Base-by-base conservation (phyloP, 2,888 invertebrate genomes). In the Cistogaster globosa region DNA sequence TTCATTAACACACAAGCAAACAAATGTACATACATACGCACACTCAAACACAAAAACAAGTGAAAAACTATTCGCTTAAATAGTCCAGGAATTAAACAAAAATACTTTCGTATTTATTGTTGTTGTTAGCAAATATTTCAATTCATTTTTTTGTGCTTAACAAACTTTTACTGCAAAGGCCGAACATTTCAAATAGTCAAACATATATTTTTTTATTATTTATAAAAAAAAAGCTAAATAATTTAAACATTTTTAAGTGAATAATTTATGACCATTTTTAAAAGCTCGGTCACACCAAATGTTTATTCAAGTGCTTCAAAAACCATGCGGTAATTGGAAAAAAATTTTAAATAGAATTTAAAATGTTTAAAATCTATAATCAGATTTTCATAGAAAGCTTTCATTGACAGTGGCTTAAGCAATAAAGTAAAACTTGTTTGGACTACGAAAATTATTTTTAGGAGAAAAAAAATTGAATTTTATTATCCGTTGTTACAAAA, bases 211-310 rank as follows among this genome's bases (percentile, higher is more conserved):
- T 74, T 22, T 38, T 38, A 51, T 20, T 63, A 67, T 55, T 72
- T 62, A 22, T 8, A 51, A 42, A 58, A 42, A 58, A 57, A 68
- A 57, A 62, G 16, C 0, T 51, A n/a, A 76, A 67, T 67, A 67
- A 69, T 26, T 57, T 53, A 12, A 6, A 26, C 45, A 18, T 20
- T 62, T 75, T 85, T 62, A 79, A 82, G 78, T 79, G 71, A 75
- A 82, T 85, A 85, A 82, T 82, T 85, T 85, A 85, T 85, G 48
- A 20, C 20, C 60, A 60, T 76, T 82, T 85, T 85, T 82, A 85
- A 85, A 82, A 82, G 78, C 78, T 60, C 75, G 75, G 85, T 76
- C 85, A 74, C 81, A 81, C 77, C 76, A 80, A 72, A 84, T 84
- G 81, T 77, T 7, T 53, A 74, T 55, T 74, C 68, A 58, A 77